A percentile compares a stretch with the other conserved stretches of the same genome.
These are phyloP conservation scores for Octopus bimaculoides DNA, from an alignment of 1,140 invertebrate genomes.

Conservation along the genomic window DNA sequence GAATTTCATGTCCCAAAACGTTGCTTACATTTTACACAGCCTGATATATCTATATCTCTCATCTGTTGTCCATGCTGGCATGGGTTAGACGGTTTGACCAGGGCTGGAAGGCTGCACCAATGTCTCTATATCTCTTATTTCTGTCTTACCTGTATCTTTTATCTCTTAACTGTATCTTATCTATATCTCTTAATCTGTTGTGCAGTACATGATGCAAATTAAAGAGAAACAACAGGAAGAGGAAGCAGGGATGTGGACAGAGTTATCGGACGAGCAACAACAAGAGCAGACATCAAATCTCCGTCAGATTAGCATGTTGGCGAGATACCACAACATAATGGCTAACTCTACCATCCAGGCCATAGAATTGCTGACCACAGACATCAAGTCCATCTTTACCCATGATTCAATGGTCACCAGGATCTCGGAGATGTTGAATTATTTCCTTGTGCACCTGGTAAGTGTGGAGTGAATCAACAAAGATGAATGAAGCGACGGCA, in stretches of 20 bases:
- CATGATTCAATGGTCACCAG: slow-evolving; percentile 89
- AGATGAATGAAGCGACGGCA: too few species aligned
- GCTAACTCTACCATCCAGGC: slow-evolving; percentile 84
- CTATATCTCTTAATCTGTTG: neutral
- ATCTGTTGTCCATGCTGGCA: too few species aligned
- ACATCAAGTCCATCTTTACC: slow-evolving; percentile 85
- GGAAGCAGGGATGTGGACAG: slow-evolving; percentile 76
- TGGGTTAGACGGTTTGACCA: too few species aligned
- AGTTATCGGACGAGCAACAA: slow-evolving; percentile 67
- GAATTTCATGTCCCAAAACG: too few species aligned
- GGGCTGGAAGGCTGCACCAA: too few species aligned
- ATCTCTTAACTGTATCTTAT: too few species aligned
- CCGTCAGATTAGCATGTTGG: slow-evolving; percentile 78
- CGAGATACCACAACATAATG: slow-evolving; percentile 89
- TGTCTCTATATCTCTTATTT: too few species aligned
- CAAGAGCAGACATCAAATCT: slow-evolving; percentile 74
- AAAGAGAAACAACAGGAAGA: slow-evolving; percentile 59
- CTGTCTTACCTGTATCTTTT: too few species aligned
- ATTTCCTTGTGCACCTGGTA: slow-evolving; percentile 86
- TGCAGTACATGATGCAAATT: slow-evolving; percentile 59
- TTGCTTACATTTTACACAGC: too few species aligned
- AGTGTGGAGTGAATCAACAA: slow-evolving; percentile 53
- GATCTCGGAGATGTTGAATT: slow-evolving; percentile 92
- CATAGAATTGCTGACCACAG: slow-evolving; percentile 74
- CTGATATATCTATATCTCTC: too few species aligned